These are phyloP conservation scores for Aramus guarauna DNA, from an alignment of 2,113 vertebrate genomes.

Conservation along the genomic window DNA sequence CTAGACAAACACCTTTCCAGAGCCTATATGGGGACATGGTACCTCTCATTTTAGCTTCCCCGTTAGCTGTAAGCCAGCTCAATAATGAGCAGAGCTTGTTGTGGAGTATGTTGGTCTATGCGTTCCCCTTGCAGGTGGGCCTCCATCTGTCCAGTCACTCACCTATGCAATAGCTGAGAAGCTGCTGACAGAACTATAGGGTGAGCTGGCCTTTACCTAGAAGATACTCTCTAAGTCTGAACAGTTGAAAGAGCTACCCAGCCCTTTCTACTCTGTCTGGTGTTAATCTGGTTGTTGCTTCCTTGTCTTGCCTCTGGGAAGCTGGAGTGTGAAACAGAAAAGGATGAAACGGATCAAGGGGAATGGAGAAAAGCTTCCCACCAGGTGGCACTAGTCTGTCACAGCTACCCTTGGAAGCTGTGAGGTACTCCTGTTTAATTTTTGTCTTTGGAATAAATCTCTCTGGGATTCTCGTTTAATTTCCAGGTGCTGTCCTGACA, in stretches of 20 bases:
- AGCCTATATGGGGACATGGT: not conserved
- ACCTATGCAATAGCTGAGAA: not conserved
- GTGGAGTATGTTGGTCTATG: not conserved
- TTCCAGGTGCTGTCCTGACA: slow-evolving; percentile 46
- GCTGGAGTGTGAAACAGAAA: not conserved
- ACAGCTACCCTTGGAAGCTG: not conserved
- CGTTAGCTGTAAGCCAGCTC: not conserved
- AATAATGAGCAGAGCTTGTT: not conserved
- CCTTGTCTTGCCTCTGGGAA: not conserved
- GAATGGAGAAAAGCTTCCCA: not conserved
- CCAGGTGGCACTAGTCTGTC: slow-evolving; percentile 42
- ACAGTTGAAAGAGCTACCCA: not conserved
- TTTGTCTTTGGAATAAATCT: not conserved
- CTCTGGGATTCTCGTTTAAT: not conserved
- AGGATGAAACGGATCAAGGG: not conserved
- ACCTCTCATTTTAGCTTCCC: not conserved
- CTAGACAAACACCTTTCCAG: not conserved
- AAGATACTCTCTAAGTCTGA: not conserved
- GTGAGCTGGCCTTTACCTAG: not conserved
- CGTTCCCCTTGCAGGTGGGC: not conserved
- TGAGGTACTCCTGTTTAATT: not conserved
- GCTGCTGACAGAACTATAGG: not conserved
- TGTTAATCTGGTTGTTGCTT: not conserved
- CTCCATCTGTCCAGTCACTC: not conserved
- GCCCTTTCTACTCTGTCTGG: not conserved